Evolutionary conservation across 1,140 invertebrate species (phyloP).

Genomic region (Zaprionus nigranus): DNA sequence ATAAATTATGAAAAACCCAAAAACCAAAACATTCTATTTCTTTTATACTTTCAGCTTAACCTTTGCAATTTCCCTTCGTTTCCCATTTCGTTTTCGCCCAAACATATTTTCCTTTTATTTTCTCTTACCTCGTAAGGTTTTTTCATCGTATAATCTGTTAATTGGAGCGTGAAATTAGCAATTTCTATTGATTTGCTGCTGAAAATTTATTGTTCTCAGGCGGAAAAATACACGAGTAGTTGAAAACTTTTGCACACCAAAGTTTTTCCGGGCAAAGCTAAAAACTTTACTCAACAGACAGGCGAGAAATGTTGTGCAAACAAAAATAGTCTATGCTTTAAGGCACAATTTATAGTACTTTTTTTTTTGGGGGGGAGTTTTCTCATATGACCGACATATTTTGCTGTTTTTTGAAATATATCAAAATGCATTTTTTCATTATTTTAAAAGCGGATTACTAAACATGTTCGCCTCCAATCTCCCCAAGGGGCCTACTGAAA

Average conservation of each 20-base stretch:
- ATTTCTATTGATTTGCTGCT: slow-evolving; percentile 70
- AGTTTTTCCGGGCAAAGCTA: not conserved
- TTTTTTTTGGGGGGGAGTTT: not conserved
- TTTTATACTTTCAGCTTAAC: not conserved
- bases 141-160: slow-evolving; percentile 65
- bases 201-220: slow-evolving; percentile 67
- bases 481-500: slow-evolving; percentile 29
- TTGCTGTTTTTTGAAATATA: slow-evolving; percentile 23
- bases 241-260: slow-evolving; percentile 5
- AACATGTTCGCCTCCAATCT: slow-evolving; percentile 22
- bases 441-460: slow-evolving; percentile 77
- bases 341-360: slow-evolving; percentile 46
- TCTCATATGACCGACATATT: slow-evolving; percentile 29
- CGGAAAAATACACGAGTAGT: slow-evolving; percentile 6
- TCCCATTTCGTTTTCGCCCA: not conserved
- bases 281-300: slow-evolving; percentile 1
- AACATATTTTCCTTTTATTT: slow-evolving; percentile 39
- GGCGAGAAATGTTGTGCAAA: not conserved
- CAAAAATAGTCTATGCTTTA: slow-evolving; percentile 25
- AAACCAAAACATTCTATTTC: not conserved
- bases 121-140: slow-evolving; percentile 38
- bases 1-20: not conserved
- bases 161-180: slow-evolving; percentile 79
- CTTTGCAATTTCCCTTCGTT: not conserved
- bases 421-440: slow-evolving; percentile 59